A percentile compares a stretch with the other conserved stretches of the same genome.
Evolutionary conservation across 1,140 invertebrate genomes (phyloP).

Genomic region (Bombus picipes): DNA sequence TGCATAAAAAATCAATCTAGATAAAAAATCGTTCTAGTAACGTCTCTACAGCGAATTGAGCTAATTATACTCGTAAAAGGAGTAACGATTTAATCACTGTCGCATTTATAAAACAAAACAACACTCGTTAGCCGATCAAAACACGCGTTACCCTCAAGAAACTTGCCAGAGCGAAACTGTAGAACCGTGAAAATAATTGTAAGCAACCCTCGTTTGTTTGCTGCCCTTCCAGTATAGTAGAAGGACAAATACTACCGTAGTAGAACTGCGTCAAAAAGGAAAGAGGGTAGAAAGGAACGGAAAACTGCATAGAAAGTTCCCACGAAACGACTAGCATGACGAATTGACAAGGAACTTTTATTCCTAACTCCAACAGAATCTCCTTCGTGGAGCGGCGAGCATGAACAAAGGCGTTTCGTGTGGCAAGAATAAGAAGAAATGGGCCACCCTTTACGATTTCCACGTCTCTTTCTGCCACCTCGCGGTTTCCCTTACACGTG

Average conservation of each 20-base stretch:
- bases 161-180: neutral
- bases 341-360: slow-evolving; percentile 20
- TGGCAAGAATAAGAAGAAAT: neutral
- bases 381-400: too few species aligned
- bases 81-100: neutral
- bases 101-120: neutral
- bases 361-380: neutral
- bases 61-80: too few species aligned
- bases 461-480: neutral
- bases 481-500: neutral
- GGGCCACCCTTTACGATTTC: neutral
- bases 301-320: neutral
- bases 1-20: neutral
- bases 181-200: neutral
- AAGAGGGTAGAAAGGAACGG: neutral
- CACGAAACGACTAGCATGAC: neutral
- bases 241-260: neutral
- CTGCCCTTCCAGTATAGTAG: neutral
- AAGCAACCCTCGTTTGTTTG: neutral
- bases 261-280: neutral
- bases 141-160: too few species aligned
- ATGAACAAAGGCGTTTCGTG: neutral
- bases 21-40: neutral
- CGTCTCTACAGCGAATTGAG: too few species aligned
- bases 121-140: neutral